Conservation (phyloP, 1,140 invertebrate genomes). For the Euwallacea similis region DNA sequence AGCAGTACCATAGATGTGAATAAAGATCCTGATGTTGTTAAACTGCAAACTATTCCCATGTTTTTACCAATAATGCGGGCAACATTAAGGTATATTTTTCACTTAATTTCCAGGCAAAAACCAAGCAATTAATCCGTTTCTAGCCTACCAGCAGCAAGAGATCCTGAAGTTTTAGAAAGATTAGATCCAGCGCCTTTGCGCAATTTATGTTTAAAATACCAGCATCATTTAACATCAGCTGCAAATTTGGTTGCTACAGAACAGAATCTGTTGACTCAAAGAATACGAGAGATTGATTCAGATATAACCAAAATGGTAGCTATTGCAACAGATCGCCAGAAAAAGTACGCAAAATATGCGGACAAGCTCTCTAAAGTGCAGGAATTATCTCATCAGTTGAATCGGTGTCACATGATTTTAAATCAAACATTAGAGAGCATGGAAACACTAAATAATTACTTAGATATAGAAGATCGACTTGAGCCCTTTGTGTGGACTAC, state of each 20-base stretch:
- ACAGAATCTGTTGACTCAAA: slow-evolving; percentile 69
- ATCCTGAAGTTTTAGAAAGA: slow-evolving; percentile 86
- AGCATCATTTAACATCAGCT: slow-evolving; percentile 73
- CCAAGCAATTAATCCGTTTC: background rate
- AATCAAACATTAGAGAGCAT: slow-evolving; percentile 84
- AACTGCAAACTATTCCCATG: slow-evolving; percentile 81
- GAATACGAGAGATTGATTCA: slow-evolving; percentile 77
- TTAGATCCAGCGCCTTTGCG: slow-evolving; percentile 65
- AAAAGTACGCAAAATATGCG: slow-evolving; percentile 78
- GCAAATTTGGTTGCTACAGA: slow-evolving; percentile 72
- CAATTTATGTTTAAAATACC: slow-evolving; percentile 68
- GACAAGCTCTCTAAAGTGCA: slow-evolving; percentile 82
- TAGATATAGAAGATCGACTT: slow-evolving; percentile 81
- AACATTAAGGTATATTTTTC: slow-evolving; percentile 60
- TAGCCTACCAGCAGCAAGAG: slow-evolving; percentile 80
- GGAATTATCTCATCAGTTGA: slow-evolving; percentile 75
- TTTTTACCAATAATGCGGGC: slow-evolving; percentile 92
- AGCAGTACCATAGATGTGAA: slow-evolving; percentile 62
- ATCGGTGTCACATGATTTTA: slow-evolving; percentile 77
- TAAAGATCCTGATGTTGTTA: slow-evolving; percentile 78
- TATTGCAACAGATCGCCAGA: slow-evolving; percentile 76
- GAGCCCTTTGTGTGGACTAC: slow-evolving; percentile 91
- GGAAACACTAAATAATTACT: slow-evolving; percentile 79
- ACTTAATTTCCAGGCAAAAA: background rate
- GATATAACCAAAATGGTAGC: slow-evolving; percentile 72